phyloP scores from a whole-genome alignment of 2,797 vertebrate species.

The Toxotes lorentzi region DNA sequence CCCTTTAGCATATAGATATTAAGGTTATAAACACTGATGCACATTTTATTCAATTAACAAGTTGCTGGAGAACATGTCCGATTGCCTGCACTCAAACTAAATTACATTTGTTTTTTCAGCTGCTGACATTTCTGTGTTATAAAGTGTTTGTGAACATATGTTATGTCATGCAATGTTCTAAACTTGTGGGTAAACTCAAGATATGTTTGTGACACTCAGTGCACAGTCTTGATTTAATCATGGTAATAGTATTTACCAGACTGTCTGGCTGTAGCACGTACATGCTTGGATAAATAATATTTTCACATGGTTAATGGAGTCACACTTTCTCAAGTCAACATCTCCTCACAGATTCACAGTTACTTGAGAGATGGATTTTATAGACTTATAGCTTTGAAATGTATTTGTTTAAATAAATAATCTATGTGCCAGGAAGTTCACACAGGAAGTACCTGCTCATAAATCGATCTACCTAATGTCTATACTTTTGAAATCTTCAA shows the following conservation, averaged over 20 bases:
- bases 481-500: constrained; percentile 45
- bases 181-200: not conserved
- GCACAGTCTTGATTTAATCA: not conserved
- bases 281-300: not conserved
- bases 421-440: constrained; percentile 69
- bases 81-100: constrained; percentile 38
- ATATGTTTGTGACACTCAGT: constrained; percentile 12
- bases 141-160: constrained; percentile 31
- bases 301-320: constrained; percentile 38
- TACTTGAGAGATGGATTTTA: constrained; percentile 28
- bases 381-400: constrained; percentile 32
- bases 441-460: constrained; percentile 68
- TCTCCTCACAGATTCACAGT: constrained; percentile 11
- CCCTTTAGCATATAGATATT: constrained; percentile 26
- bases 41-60: constrained; percentile 62
- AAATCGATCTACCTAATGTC: constrained; percentile 75
- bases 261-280: constrained; percentile 9
- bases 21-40: constrained; percentile 42
- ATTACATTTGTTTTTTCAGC: constrained; percentile 33
- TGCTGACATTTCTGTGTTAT: constrained; percentile 19
- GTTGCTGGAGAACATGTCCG: constrained; percentile 11
- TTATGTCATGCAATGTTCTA: not conserved
- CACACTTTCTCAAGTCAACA: constrained; percentile 15
- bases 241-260: constrained; percentile 3
- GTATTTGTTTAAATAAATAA: constrained; percentile 75